Conservation (phyloP, 1,140 invertebrate genomes). For the Cataglyphis hispanica region DNA sequence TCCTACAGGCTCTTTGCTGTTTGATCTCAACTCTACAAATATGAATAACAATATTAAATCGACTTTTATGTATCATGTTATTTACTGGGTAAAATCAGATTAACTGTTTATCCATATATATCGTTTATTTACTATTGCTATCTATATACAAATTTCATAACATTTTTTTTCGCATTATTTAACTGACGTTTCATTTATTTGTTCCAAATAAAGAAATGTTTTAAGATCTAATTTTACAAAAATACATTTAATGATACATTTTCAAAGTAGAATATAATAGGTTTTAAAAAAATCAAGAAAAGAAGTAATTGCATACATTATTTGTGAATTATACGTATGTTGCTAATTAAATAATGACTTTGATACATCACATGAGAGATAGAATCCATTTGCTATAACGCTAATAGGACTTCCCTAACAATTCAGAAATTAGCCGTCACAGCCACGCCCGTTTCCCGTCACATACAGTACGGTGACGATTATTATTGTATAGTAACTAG, state of each 20-base stretch:
- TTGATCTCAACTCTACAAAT: background rate
- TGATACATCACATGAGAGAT: conserved; percentile 6
- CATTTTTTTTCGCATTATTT: background rate
- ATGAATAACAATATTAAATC: background rate
- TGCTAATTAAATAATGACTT: conserved; percentile 42
- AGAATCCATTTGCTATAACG: conserved; percentile 17
- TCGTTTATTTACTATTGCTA: background rate
- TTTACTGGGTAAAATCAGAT: background rate
- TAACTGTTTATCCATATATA: background rate
- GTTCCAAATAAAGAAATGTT: background rate
- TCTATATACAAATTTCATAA: background rate
- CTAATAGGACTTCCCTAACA: conserved; percentile 52
- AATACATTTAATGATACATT: background rate
- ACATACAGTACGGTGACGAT: conserved; percentile 63
- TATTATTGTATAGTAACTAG: conserved; percentile 68
- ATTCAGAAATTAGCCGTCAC: conserved; percentile 72
- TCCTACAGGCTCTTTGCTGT: background rate
- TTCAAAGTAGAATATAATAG: background rate
- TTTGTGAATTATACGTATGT: background rate
- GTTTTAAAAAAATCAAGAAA: background rate
- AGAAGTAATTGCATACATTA: background rate
- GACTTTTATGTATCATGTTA: background rate
- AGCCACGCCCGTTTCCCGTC: conserved; percentile 70
- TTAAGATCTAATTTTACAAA: background rate
- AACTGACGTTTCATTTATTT: background rate